A percentile compares a stretch with the other conserved stretches of the same genome.
Evolutionary conservation across 2,797 vertebrate genomes (phyloP).

Genomic region (Etheostoma perlongum): DNA sequence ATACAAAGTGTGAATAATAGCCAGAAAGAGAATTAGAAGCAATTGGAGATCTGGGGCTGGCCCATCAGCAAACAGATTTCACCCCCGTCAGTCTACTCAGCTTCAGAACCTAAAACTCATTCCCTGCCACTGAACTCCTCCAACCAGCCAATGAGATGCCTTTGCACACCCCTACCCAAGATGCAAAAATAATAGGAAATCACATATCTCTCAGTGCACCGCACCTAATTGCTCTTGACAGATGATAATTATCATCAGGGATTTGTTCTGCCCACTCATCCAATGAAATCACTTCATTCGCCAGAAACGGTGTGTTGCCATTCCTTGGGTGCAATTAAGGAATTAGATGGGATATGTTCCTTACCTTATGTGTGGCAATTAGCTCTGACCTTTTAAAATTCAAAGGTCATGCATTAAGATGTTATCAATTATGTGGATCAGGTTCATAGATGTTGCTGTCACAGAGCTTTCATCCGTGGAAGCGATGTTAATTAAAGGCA

Average conservation of each 20-base stretch:
- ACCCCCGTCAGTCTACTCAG: constrained; percentile 59
- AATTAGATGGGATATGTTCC: constrained; percentile 79
- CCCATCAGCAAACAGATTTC: constrained; percentile 69
- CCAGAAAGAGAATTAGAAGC: constrained; percentile 61
- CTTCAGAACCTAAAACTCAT: constrained; percentile 50
- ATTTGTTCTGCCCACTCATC: constrained; percentile 77
- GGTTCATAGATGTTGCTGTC: constrained; percentile 71
- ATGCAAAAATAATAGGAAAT: constrained; percentile 63
- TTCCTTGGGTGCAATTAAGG: constrained; percentile 76
- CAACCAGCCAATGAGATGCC: constrained; percentile 58
- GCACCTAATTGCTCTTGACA: constrained; percentile 81
- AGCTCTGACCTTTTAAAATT: constrained; percentile 79
- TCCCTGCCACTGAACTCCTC: constrained; percentile 29
- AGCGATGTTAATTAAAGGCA: constrained; percentile 67
- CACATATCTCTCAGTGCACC: constrained; percentile 70
- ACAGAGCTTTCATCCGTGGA: constrained; percentile 66
- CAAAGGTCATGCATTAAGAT: constrained; percentile 82
- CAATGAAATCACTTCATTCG: constrained; percentile 61
- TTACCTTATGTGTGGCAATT: constrained; percentile 81
- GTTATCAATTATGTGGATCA: constrained; percentile 82
- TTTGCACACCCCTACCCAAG: constrained; percentile 56
- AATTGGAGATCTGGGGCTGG: constrained; percentile 55
- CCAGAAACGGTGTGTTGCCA: constrained; percentile 45
- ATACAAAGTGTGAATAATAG: constrained; percentile 70
- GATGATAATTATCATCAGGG: constrained; percentile 80